phyloP scores from a whole-genome alignment of 2,797 vertebrate genomes.

The Enteromius radiatus region DNA sequence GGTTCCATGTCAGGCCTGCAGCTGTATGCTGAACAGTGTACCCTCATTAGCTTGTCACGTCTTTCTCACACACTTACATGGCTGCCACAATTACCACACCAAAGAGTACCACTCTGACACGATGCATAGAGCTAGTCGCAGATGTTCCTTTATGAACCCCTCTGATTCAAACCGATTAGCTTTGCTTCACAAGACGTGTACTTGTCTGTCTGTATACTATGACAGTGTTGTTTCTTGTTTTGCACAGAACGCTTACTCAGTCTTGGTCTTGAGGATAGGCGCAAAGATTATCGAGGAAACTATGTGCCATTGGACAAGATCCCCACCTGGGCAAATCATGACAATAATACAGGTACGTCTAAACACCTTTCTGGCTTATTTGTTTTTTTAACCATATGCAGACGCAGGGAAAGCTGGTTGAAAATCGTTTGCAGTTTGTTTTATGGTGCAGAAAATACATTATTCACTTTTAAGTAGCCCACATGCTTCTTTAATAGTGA shows the following conservation, averaged over 20 bases:
- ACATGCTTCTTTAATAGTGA: not conserved
- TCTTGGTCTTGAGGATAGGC: conserved; percentile 89
- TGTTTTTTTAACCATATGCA: not conserved
- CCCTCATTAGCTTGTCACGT: conserved; percentile 39
- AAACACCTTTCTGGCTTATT: not conserved
- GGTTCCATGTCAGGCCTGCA: conserved; percentile 34
- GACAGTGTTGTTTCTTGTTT: conserved; percentile 29
- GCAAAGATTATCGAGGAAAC: conserved; percentile 87
- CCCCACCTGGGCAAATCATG: conserved; percentile 84
- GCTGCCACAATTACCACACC: conserved; percentile 45
- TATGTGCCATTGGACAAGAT: conserved; percentile 86
- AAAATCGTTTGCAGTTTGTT: not conserved
- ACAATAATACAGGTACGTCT: conserved; percentile 78
- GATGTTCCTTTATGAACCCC: conserved; percentile 40
- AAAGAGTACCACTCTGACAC: conserved; percentile 40
- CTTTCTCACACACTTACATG: conserved; percentile 17
- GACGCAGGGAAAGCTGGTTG: not conserved
- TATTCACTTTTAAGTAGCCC: not conserved
- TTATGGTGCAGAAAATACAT: not conserved
- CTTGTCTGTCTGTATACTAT: conserved; percentile 10
- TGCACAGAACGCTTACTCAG: conserved; percentile 87
- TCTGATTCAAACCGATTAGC: conserved; percentile 30
- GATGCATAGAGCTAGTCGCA: conserved; percentile 28
- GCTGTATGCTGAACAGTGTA: conserved; percentile 35
- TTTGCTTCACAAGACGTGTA: not conserved